phyloP scores from a whole-genome alignment of 2,888 invertebrate species.

The Mythimna vitellina region DNA sequence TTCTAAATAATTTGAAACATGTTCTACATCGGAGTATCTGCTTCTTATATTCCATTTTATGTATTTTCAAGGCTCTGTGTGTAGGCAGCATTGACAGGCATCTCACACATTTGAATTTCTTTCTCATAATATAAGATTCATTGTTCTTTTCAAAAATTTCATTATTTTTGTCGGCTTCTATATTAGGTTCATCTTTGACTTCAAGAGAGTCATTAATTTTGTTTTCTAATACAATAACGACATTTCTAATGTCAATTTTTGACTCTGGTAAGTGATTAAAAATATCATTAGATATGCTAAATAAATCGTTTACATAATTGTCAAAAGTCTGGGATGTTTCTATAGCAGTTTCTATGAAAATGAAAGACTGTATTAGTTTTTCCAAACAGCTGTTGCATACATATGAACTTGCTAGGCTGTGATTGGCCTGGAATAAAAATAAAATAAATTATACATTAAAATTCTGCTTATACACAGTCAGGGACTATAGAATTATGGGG shows the following conservation, averaged over 20 bases:
- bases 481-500: too few relatives aligned
- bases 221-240: slow-evolving; percentile 52
- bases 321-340: slow-evolving; percentile 31
- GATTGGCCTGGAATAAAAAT: slow-evolving; percentile 42
- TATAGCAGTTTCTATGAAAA: slow-evolving; percentile 45
- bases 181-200: background rate
- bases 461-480: too few relatives aligned
- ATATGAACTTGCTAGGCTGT: slow-evolving; percentile 18
- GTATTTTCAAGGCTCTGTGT: slow-evolving; percentile 25
- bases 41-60: slow-evolving; percentile 28
- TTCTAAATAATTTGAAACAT: slow-evolving; percentile 39
- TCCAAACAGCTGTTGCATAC: slow-evolving; percentile 52
- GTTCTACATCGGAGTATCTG: slow-evolving; percentile 10
- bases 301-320: slow-evolving; percentile 38
- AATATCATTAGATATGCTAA: slow-evolving; percentile 43
- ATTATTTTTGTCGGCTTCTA: background rate
- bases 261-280: slow-evolving; percentile 25
- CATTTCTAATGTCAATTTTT: slow-evolving; percentile 33
- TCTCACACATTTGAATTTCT: slow-evolving; percentile 32
- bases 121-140: slow-evolving; percentile 3
- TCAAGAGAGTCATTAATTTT: background rate
- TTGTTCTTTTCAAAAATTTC: slow-evolving; percentile 2
- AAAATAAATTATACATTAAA: too few relatives aligned
- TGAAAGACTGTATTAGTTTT: slow-evolving; percentile 47
- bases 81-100: slow-evolving; percentile 28